These are phyloP conservation scores for Pegoplata infirma DNA, from an alignment of 2,888 invertebrate species.

Conservation along the genomic window DNA sequence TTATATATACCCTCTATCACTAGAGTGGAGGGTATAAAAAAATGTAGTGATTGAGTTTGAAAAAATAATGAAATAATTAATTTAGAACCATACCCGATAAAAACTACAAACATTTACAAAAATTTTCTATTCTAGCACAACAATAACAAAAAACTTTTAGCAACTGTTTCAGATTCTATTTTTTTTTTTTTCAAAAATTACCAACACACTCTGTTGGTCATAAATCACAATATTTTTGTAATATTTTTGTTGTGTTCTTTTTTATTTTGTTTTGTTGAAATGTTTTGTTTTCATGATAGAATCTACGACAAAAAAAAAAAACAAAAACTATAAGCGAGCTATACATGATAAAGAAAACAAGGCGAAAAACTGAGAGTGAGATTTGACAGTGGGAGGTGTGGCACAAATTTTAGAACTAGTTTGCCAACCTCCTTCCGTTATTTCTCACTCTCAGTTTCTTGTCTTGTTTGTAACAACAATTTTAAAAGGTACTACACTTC, in stretches of 20 bases:
- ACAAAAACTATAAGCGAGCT: neutral
- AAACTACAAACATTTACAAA: neutral
- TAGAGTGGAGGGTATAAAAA: too few species aligned
- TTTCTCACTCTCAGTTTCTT: too few species aligned
- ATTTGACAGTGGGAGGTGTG: too few species aligned
- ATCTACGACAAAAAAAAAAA: constrained; percentile 2
- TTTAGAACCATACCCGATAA: constrained; percentile 24
- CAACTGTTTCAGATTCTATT: constrained; percentile 18
- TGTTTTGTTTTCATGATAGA: neutral
- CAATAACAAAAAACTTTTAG: neutral
- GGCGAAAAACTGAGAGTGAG: neutral
- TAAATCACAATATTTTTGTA: constrained; percentile 41
- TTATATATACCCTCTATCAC: too few species aligned
- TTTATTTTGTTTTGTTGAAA: neutral
- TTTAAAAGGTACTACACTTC: too few species aligned
- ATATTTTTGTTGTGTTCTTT: constrained; percentile 4
- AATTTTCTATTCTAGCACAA: neutral
- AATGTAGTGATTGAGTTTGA: neutral
- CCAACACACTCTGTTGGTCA: constrained; percentile 30
- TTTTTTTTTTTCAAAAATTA: neutral
- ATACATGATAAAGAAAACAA: neutral
- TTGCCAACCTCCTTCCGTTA: too few species aligned
- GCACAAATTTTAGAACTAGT: too few species aligned
- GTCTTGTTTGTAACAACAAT: too few species aligned
- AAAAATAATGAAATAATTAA: constrained; percentile 45